Conservation (phyloP, 2,797 vertebrate genomes). For the Pristis pectinata region DNA sequence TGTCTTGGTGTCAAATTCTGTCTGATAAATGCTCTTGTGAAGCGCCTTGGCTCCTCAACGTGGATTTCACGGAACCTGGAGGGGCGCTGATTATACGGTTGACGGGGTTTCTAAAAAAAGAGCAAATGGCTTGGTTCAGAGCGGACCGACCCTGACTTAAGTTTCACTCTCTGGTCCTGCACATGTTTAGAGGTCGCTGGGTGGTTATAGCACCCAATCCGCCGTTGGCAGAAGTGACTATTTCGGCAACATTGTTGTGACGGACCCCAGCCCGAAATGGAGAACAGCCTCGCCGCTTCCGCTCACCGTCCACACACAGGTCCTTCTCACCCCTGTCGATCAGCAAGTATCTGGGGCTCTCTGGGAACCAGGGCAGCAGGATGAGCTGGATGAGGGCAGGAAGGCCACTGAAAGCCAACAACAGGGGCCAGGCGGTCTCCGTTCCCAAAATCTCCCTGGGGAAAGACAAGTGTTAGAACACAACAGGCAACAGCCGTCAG, state of each 20-base stretch:
- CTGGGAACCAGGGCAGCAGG: constrained; percentile 78
- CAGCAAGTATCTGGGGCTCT: constrained; percentile 85
- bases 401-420: constrained; percentile 76
- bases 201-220: constrained; percentile 45
- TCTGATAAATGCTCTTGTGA: background rate
- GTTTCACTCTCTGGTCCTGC: constrained; percentile 31
- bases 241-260: constrained; percentile 41
- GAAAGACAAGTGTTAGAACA: background rate
- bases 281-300: background rate
- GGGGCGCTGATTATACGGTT: background rate
- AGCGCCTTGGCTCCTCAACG: background rate
- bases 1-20: background rate
- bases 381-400: constrained; percentile 76
- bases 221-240: constrained; percentile 40
- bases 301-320: constrained; percentile 69
- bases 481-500: background rate
- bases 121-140: background rate
- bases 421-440: constrained; percentile 72
- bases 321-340: constrained; percentile 75
- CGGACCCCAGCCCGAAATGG: constrained; percentile 40
- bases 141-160: too few species aligned
- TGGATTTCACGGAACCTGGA: background rate
- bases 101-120: background rate
- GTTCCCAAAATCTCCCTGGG: constrained; percentile 76
- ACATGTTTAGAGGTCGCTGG: constrained; percentile 40